Base-by-base conservation (phyloP, 2,888 invertebrate genomes). In the Chloroclysta siterata region DNA sequence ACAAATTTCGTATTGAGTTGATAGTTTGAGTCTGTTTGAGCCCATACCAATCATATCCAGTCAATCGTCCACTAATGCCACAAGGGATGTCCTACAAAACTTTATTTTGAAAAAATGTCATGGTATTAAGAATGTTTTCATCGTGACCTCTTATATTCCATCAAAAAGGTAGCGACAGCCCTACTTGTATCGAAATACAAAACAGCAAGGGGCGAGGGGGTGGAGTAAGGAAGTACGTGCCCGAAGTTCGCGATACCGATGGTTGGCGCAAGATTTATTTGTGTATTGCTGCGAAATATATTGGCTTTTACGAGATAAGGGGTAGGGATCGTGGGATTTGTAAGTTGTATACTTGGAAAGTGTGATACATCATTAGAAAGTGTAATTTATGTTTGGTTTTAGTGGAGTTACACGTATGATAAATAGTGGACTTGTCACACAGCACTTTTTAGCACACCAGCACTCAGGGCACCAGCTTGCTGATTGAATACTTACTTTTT, bases 141-240 rank as follows among this genome's bases (percentile, higher is more conserved):
- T n/a, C n/a, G n/a, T n/a, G n/a, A n/a, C n/a, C n/a, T n/a, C n/a
- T n/a, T n/a, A n/a, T n/a, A n/a, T n/a, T n/a, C n/a, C n/a, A n/a
- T n/a, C 33, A 33, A 33, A 33, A 29, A 29, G 6, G 29, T 0
- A 29, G 29, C 5, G n/a, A 7, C 61, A 70, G 28, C 68, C 68
- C 68, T 70, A 46, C 8, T 46, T 10, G 36, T 33, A 54, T 53
- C 46, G 51, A 55, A 50, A 47, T 58, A 69, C 60, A 65, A 59
- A 62, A 66, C 65, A 64, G 39, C 39, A 41, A 60, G 29, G 73
- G 74, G 74, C 73, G 71, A 64, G 73, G 56, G 70, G 74, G 73
- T 22, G 47, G 77, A 74, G 73, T 75, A 78, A 81, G 81, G 76
- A 81, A 80, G 78, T 80, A 83, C 81, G 81, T 85, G 83, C 78